Base-by-base conservation (phyloP, 2,113 vertebrate species). In the Sinocyclocheilus maitianheensis region DNA sequence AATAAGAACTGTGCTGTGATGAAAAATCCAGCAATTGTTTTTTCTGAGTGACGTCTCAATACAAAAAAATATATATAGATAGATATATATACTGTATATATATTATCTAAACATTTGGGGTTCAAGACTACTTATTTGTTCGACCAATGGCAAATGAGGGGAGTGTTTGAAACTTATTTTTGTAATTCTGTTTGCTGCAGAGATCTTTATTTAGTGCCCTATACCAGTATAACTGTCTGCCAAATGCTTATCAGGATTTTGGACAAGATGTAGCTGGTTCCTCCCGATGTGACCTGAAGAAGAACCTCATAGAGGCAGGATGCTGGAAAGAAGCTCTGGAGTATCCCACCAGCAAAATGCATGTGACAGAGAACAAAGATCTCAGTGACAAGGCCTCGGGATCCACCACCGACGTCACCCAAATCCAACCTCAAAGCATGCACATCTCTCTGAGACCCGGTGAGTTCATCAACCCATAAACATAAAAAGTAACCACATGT, bases 351-450 rank as follows among this genome's bases (percentile, higher is more conserved):
- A 98, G 98, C 85, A 93, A 84, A 0, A 62, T 95, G 24, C 86
- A 30, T 2, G 12, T 97, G 86, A 90, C 95, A 5, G 95, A 97
- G 86, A 87, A 95, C 88, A 89, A 86, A 8, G 95, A 96, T 0
- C 97, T 99, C 65, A 99, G 97, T 5, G 81, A 94, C 92, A 99
- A 97, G 77, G 97, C 97, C 46, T 97, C 97, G 0, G 96, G 95
- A 12, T 90, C 95, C 24, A 94, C 95, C 3, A 92, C 91, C n/a
- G 92, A 94, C 16, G 94, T 96, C 67, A 98, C 96, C 48, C 98
- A 99, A 94, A 97, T 99, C 92, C 95, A 94, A 12, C 98, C 98
- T 11, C 98, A 99, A 93, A 97, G 89, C 82, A 94, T 99, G 22
- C 90, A 91, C 1, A 96, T 99, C 84, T 94, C 93, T 74, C 93